A percentile compares a stretch with the other conserved stretches of the same genome.
These are phyloP conservation scores for Hirtodrosophila trivittata DNA, from an alignment of 2,888 invertebrate species.

Conservation along the genomic window DNA sequence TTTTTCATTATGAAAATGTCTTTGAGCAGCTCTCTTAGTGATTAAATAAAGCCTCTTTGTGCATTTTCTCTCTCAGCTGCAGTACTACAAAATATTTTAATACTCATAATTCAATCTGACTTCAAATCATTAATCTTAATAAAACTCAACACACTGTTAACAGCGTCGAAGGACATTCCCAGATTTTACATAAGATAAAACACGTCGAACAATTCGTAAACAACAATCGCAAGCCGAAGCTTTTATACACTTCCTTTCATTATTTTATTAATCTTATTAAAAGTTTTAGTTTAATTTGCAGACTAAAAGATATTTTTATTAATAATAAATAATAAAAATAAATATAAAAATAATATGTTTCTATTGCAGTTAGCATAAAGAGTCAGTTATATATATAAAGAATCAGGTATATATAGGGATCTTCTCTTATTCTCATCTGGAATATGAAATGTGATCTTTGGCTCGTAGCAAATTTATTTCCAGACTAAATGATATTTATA, in stretches of 20 bases:
- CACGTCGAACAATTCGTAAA: neutral
- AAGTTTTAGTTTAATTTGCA: no score
- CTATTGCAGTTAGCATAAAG: no score
- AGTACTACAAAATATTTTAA: constrained; percentile 18
- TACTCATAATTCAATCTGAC: constrained; percentile 59
- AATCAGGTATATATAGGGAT: no score
- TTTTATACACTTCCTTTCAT: constrained; percentile 9
- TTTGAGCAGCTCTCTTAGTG: constrained; percentile 40
- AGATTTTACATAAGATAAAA: constrained; percentile 41
- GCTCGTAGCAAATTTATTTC: no score
- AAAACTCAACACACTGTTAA: constrained; percentile 54
- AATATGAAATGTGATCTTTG: no score
- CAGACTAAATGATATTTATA: no score
- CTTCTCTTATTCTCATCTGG: no score
- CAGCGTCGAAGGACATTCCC: constrained; percentile 36
- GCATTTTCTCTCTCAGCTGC: constrained; percentile 38
- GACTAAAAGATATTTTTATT: no score
- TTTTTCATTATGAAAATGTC: constrained; percentile 69
- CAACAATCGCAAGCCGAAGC: neutral
- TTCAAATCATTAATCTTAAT: constrained; percentile 81
- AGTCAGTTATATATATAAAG: no score
- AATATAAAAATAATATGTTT: no score
- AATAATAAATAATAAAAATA: no score
- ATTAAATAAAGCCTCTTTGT: constrained; percentile 54
- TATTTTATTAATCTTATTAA: no score